Evolutionary conservation across 2,797 vertebrate species (phyloP), one percentile per base, ranked within the genome.

Genomic region (Taeniopygia guttata): DNA sequence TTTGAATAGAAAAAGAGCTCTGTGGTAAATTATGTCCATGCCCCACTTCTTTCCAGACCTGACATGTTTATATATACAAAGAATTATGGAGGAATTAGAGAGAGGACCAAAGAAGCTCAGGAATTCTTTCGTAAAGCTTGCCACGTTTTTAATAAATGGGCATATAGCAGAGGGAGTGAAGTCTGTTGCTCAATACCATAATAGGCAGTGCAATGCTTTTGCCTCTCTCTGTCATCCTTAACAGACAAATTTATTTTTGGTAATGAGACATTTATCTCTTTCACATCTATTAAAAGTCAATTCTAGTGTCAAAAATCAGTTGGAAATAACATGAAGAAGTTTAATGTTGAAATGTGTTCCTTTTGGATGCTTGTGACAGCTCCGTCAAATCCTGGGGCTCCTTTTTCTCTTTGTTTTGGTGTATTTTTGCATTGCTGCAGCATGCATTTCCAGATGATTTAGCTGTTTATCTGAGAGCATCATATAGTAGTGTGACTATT

Each of bases 221-320:
- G 86, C 90, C 40, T 96, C 58, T 76, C 89, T 93, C 36, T 87
- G 78, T 92, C 91, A 84, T 87, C 92, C 89, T 55, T 81, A 94
- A 76, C 80, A 93, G 92, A 92, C 7, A 1, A 78, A 89, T 96
- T 96, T 97, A 95, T 97, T 96, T 97, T 97, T 94, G 93, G 96
- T 92, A 93, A 95, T 96, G 84, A 95, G 95, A 94, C 85, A 90
- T 97, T 95, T 95, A 95, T 96, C 95, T 95, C 79, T 49, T 94
- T 88, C 11, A 6, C 64, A 78, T 94, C 87, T 94, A 94, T 94
- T 94, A 92, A 94, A 96, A 96, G 79, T 70, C 62, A 84, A n/a
- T 90, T 86, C 46, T 56, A 90, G 69, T 73, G 63, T 96, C 76
- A 89, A 90, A 95, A 96, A 94, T 75, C 91, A 81, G 51, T 93